Evolutionary conservation across 2,888 invertebrate species (phyloP).

Genomic region (Megaustenia siamemsis): DNA sequence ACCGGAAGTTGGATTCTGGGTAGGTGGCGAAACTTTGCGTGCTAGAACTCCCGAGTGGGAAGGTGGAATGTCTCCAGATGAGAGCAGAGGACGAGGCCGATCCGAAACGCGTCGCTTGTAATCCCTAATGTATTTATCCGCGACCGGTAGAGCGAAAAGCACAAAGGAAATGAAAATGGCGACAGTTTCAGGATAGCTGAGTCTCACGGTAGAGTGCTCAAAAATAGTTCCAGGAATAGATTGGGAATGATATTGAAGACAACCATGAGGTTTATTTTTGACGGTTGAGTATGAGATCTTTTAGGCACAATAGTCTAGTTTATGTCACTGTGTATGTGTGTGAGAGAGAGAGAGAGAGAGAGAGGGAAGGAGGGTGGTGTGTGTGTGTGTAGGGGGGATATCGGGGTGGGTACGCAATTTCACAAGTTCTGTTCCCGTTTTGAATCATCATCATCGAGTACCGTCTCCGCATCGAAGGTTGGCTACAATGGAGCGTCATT

Average conservation of each 20-base stretch:
- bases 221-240: not conserved
- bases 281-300: not conserved
- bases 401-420: too few species aligned
- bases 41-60: not conserved
- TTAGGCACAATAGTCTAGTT: not conserved
- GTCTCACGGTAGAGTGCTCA: conserved; percentile 26
- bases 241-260: conserved; percentile 2
- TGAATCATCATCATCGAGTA: too few species aligned
- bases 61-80: not conserved
- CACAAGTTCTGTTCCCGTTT: too few species aligned
- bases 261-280: not conserved
- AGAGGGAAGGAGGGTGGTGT: too few species aligned
- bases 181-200: not conserved
- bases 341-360: too few species aligned
- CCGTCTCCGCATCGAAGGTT: too few species aligned
- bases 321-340: not conserved
- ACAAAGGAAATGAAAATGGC: conserved; percentile 15
- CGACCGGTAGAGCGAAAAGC: not conserved
- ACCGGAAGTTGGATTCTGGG: not conserved
- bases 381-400: too few species aligned
- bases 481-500: too few species aligned
- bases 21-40: conserved; percentile 19
- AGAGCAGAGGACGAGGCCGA: not conserved
- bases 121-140: conserved; percentile 27
- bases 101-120: conserved; percentile 3